Conservation (phyloP, 2,113 vertebrate genomes). For the Leptobrachium leishanense region DNA sequence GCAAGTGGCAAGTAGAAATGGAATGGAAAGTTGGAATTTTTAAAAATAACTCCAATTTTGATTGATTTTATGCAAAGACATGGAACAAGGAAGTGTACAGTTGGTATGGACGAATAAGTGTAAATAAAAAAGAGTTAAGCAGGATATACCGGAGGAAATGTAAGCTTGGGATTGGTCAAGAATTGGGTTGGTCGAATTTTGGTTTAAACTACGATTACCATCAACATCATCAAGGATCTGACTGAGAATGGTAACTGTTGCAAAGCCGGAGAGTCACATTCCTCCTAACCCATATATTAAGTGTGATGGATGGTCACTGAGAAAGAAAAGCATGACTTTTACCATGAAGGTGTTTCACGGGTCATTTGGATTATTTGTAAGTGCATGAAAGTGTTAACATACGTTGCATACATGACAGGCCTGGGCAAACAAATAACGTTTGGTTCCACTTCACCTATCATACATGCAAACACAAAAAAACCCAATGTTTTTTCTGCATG, state of each 20-base stretch:
- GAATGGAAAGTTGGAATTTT: constrained; percentile 44
- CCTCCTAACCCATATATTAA: neutral
- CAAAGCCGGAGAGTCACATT: too few species aligned
- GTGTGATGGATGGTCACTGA: neutral
- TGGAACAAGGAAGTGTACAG: constrained; percentile 40
- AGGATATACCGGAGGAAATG: neutral
- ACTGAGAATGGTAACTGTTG: too few species aligned
- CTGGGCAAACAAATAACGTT: constrained; percentile 58
- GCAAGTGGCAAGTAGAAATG: constrained; percentile 59
- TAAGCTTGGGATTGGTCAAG: neutral
- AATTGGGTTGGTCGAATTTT: neutral
- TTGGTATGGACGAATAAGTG: constrained; percentile 13
- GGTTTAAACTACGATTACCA: neutral
- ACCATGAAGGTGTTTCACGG: constrained; percentile 56
- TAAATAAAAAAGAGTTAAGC: neutral
- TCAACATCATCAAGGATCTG: too few species aligned
- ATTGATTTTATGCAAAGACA: constrained; percentile 29
- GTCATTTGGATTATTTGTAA: constrained; percentile 62
- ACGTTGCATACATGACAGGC: constrained; percentile 57
- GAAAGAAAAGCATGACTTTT: constrained; percentile 42
- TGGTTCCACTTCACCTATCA: constrained; percentile 30
- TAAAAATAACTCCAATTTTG: constrained; percentile 24
- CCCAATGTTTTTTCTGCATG: constrained; percentile 1
- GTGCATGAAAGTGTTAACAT: constrained; percentile 55
- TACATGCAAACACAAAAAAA: neutral